Percentiles rank a stretch among this genome's conserved stretches.
Evolutionary conservation across 37 sponge, comb jelly and placozoan genomes (phyloP).

Genomic region (Axinella damicornis): DNA sequence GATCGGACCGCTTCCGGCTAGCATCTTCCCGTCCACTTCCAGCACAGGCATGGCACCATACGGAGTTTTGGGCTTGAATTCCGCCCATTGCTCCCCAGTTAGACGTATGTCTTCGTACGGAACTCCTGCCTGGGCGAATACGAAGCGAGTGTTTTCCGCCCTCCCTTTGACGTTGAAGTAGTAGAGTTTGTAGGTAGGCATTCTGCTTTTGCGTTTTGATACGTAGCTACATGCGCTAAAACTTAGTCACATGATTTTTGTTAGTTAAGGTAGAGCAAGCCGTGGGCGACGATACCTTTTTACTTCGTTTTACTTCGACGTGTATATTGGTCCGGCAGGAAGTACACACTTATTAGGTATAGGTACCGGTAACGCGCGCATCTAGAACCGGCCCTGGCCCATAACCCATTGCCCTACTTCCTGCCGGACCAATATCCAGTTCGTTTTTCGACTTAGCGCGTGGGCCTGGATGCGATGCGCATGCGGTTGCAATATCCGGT

Average conservation of each 20-base stretch:
- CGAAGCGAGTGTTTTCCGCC: constrained; percentile 46
- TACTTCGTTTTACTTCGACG: too few species aligned
- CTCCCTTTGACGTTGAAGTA: constrained; percentile 39
- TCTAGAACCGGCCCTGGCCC: too few species aligned
- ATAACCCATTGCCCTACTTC: too few species aligned
- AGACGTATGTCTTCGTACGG: constrained; percentile 55
- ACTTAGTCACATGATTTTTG: neutral
- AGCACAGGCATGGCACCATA: constrained; percentile 62
- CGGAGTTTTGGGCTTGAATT: constrained; percentile 55
- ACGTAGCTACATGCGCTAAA: too few species aligned
- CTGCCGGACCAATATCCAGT: too few species aligned
- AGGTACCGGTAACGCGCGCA: too few species aligned
- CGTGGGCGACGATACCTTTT: neutral
- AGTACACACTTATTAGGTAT: too few species aligned
- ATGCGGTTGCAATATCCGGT: too few species aligned
- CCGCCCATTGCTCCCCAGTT: constrained; percentile 26
- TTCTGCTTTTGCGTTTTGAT: neutral
- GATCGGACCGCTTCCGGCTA: constrained; percentile 59
- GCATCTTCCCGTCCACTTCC: constrained; percentile 62
- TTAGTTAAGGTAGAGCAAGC: neutral
- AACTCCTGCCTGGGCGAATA: constrained; percentile 60
- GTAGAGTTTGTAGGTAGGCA: constrained; percentile 67
- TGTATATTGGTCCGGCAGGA: too few species aligned
- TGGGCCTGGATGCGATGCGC: too few species aligned
- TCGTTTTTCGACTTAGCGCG: too few species aligned